Base-by-base conservation (phyloP, 1,140 invertebrate genomes). In the Macrobrachium rosenbergii region DNA sequence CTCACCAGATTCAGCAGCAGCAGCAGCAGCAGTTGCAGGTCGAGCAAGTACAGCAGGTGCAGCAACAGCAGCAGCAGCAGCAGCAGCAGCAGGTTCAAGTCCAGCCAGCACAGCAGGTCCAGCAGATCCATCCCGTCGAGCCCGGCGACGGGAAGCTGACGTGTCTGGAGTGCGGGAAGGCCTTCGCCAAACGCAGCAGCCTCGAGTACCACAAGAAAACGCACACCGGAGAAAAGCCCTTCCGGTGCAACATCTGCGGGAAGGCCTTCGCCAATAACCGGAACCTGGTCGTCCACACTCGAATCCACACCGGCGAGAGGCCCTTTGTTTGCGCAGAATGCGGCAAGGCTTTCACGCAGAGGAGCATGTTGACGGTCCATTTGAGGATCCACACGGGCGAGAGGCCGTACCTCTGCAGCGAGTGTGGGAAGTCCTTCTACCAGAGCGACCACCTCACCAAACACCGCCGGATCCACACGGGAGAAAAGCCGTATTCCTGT, bases 351-450 rank as follows among this genome's bases (percentile, higher is more conserved):
- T 94, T 94, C 90, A 93, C 93, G 28, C 93, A 93, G n/a, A 92
- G 93, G 63, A 93, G 98, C 87, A 93, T 95, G 87, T 95, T 94
- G 93, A 95, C 92, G 95, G 97, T 94, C 93, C 96, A 92, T 93
- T 93, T 96, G 89, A 94, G 96, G 91, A 95, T 95, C 21, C 97
- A 99, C 92, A 99, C 98, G 0, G 96, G 96, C 12, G 94, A 95
- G 89, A 95, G 96, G 91, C 97, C 96, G 0, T 96, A 95, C 92
- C 94, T 94, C 92, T 98, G 97, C 91, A 87, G 79, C 64, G 84
- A 87, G 78, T 87, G 84, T 76, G 84, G 84, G 8, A 87, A 87
- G 37, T 82, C 84, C n/a, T 87, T 87, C 67, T 87, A 87, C 37
- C 84, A 87, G 69, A 87, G 84, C 58, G 84, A 87, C 58, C 84